Evolutionary conservation across 2,888 invertebrate species (phyloP), one percentile per base, ranked within the genome.

Genomic region (Troilus luridus): DNA sequence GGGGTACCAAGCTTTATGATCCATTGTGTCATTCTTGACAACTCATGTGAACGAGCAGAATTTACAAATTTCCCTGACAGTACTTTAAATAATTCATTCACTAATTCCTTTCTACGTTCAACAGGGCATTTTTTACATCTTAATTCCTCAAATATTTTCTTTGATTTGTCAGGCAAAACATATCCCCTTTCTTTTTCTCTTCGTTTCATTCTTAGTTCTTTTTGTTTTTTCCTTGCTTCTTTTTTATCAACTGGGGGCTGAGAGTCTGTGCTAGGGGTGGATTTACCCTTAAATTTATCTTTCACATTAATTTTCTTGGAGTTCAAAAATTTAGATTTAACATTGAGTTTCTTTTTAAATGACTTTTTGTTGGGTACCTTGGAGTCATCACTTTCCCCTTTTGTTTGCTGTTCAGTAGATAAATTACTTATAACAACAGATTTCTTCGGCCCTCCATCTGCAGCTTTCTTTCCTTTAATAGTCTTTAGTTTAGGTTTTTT

Each of bases 21-120:
- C 93, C 97, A 98, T 94, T 99, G 98, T 89, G 99, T 96, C 2
- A 99, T 97, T 93, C 99, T 95, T 9, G 98, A 97, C 77, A 98
- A 96, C 94, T 99, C 99, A 94, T 99, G 98, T 0, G 97, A 96
- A 93, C 97, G 95, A 41, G 91, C 92, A 41, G 91, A 92, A 91
- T 92, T 91, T 19, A 64, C 81, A 56, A 92, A 92, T 88, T 96
- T 96, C 0, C 95, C 95, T 93, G 96, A 95, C 0, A 97, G 93
- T 72, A 97, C 93, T 56, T 94, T 94, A 93, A 97, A 97, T 9
- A 97, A 94, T 92, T 97, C 95, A 92, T 95, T 92, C 88, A 96
- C 95, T 24, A 96, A 94, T 91, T 95, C 95, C 54, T 94, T 94
- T 92, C 96, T 95, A 92, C 96, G 95, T 14, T 95, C 95, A 92